phyloP scores from a whole-genome alignment of 2,797 vertebrate genomes.

The Astyanax mexicanus region DNA sequence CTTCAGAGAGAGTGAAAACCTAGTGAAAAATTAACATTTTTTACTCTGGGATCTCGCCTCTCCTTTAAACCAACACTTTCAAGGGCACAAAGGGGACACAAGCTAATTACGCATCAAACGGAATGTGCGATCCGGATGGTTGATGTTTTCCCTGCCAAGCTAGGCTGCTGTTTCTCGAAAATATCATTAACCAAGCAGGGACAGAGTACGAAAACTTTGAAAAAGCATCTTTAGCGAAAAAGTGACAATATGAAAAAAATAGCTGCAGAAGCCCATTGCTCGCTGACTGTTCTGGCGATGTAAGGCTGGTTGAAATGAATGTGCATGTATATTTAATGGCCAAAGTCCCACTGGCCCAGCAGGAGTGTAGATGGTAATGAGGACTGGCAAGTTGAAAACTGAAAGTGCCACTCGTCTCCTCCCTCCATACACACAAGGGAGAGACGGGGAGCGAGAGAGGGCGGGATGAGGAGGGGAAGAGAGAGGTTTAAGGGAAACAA shows the following conservation, averaged over 20 bases:
- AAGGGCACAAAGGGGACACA: slow-evolving; percentile 3
- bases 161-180: slow-evolving; percentile 16
- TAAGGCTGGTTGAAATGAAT: slow-evolving; percentile 74
- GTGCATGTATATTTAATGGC: slow-evolving; percentile 80
- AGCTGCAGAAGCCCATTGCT: slow-evolving; percentile 65
- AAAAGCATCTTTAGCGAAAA: slow-evolving; percentile 21
- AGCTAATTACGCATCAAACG: slow-evolving; percentile 27
- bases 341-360: slow-evolving; percentile 69
- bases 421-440: slow-evolving; percentile 67
- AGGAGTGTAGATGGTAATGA: slow-evolving; percentile 76
- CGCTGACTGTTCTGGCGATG: slow-evolving; percentile 55
- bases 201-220: slow-evolving; percentile 1
- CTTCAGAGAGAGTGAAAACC: slow-evolving; percentile 14
- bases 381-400: slow-evolving; percentile 74
- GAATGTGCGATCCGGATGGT: background rate
- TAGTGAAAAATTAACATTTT: slow-evolving; percentile 28
- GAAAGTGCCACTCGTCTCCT: slow-evolving; percentile 67
- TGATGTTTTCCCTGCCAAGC: background rate
- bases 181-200: slow-evolving; percentile 26
- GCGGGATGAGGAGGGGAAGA: background rate
- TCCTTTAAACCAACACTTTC: slow-evolving; percentile 18
- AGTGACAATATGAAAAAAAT: slow-evolving; percentile 48
- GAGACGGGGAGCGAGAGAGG: slow-evolving; percentile 1
- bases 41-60: background rate
- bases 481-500: slow-evolving; percentile 51